Conservation (phyloP, 2,113 vertebrate genomes). For the Hiodon tergisus region DNA sequence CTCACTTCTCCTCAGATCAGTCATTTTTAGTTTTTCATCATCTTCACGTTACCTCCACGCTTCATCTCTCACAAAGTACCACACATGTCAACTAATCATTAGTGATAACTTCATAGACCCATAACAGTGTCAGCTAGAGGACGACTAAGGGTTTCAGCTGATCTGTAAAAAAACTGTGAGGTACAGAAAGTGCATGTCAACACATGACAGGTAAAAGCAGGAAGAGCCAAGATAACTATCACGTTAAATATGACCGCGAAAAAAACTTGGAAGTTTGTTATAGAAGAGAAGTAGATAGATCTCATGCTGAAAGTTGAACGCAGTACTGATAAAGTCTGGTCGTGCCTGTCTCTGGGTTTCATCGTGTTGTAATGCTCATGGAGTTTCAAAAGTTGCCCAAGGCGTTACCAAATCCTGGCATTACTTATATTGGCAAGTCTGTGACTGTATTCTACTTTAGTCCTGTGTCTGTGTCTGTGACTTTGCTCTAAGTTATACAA, state of each 20-base stretch:
- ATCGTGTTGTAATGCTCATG: neutral
- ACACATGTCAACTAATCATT: neutral
- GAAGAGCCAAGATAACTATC: no score
- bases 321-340: no score
- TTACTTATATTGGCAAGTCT: neutral
- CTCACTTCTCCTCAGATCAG: neutral
- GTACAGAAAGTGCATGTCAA: neutral
- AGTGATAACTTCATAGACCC: neutral
- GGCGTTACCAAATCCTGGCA: neutral
- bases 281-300: neutral
- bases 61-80: neutral
- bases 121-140: neutral
- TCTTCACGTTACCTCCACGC: neutral
- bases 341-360: neutral
- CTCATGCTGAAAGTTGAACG: neutral
- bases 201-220: neutral
- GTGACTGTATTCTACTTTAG: no score
- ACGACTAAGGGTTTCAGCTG: neutral
- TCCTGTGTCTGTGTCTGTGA: no score
- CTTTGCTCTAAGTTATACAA: no score
- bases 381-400: neutral
- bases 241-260: neutral
- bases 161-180: neutral
- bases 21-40: slow-evolving; percentile 4
- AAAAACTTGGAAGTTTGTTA: neutral